Percentiles rank a stretch among this genome's conserved stretches.
These are phyloP conservation scores for Sebastes trivittatus DNA, from an alignment of 2,797 vertebrate genomes.

Conservation along the genomic window DNA sequence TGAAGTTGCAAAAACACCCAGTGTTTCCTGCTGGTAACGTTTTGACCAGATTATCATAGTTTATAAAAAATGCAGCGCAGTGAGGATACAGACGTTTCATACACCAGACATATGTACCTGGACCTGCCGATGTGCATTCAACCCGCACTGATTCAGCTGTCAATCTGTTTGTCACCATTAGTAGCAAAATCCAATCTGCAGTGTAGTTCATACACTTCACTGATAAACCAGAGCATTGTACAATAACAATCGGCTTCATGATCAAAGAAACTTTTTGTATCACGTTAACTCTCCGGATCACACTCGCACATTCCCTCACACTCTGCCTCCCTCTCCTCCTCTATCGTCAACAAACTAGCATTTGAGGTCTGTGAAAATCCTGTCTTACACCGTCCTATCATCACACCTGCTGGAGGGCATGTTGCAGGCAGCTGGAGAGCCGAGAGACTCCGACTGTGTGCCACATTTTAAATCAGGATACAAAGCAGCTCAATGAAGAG, in stretches of 20 bases:
- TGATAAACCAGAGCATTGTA: background rate
- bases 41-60: background rate
- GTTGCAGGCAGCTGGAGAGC: slow-evolving; percentile 49
- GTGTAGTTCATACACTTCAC: background rate
- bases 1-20: background rate
- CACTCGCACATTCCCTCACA: background rate
- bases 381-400: slow-evolving; percentile 48
- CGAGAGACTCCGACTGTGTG: slow-evolving; percentile 12
- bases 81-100: background rate
- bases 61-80: background rate
- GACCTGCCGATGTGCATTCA: background rate
- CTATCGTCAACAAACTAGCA: slow-evolving; percentile 36
- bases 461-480: slow-evolving; percentile 47
- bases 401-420: slow-evolving; percentile 59
- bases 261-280: background rate
- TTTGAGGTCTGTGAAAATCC: slow-evolving; percentile 52
- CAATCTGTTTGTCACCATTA: background rate
- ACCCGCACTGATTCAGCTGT: background rate
- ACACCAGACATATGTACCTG: background rate
- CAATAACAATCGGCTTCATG: background rate
- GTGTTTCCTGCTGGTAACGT: background rate
- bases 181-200: background rate
- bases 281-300: background rate
- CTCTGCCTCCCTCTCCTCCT: background rate
- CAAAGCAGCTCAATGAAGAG: slow-evolving; percentile 40